A percentile compares a stretch with the other conserved stretches of the same genome.
phyloP scores from a whole-genome alignment of 2,888 invertebrate species.

The Hemicrepidius hirtus region DNA sequence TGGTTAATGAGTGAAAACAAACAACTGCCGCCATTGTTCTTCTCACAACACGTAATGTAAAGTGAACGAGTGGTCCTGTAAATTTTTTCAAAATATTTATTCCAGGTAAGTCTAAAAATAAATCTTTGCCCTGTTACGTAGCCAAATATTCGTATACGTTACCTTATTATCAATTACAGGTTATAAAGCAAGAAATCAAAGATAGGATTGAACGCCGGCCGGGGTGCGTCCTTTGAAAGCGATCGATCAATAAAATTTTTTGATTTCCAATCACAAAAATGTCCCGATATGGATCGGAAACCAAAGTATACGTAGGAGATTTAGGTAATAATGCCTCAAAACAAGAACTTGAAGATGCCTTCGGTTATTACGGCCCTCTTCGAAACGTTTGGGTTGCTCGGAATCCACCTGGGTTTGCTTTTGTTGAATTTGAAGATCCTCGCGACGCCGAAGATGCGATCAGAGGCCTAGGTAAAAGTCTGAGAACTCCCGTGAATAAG shows the following conservation, averaged over 20 bases:
- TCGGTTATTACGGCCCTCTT: slow-evolving; percentile 93
- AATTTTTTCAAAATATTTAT: slow-evolving; percentile 18
- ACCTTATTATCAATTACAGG: slow-evolving; percentile 4
- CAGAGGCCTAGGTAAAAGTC: slow-evolving; percentile 69
- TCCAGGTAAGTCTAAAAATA: slow-evolving; percentile 35
- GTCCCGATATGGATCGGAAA: slow-evolving; percentile 89
- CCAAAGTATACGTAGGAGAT: slow-evolving; percentile 97
- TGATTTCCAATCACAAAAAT: slow-evolving; percentile 70
- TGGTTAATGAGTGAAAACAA: slow-evolving; percentile 49
- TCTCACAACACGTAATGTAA: background rate
- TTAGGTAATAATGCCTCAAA: slow-evolving; percentile 93
- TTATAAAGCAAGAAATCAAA: slow-evolving; percentile 12
- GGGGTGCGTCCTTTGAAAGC: slow-evolving; percentile 44
- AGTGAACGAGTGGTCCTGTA: background rate
- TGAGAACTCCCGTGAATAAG: too few relatives aligned
- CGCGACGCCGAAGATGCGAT: slow-evolving; percentile 95
- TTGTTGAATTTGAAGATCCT: slow-evolving; percentile 95
- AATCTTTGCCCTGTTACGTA: background rate
- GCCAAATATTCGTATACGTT: background rate
- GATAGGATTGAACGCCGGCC: slow-evolving; percentile 31
- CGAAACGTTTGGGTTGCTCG: slow-evolving; percentile 98
- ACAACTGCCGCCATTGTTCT: slow-evolving; percentile 24
- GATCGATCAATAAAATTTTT: slow-evolving; percentile 42
- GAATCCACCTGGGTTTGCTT: slow-evolving; percentile 96
- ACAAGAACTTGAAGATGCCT: slow-evolving; percentile 94